Evolutionary conservation across 2,888 invertebrate genomes (phyloP), one percentile per base, ranked within the genome.

Genomic region (Callyntrura guangdongensis): DNA sequence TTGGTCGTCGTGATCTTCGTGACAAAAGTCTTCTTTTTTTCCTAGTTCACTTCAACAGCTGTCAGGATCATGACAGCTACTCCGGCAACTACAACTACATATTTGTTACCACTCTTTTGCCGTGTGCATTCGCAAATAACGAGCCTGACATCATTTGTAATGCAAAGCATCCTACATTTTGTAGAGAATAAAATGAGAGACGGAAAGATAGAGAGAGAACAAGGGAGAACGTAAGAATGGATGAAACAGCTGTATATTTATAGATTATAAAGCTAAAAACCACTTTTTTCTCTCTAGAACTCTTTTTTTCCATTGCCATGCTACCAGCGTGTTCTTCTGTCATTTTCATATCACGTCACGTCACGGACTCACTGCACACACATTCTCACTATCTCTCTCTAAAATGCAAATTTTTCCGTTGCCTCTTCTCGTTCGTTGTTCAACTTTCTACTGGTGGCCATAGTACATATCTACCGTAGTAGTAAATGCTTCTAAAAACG

Each of bases 1-100:
- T 83, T 49, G 72, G 47, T 27, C 77, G 74, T 86, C 77, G 74
- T 86, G 86, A 86, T 86, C 86, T 77, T 77, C 86, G 86, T 77
- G 86, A 86, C 74, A 86, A 86, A 77, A 61, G 74, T 36, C 47
- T 72, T 74, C 61, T 49, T 6, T 59, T 61, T 22, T 67, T 67
- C 20, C 47, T 45, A 27, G 25, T 53, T 64, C 22, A 17, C 27
- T 74, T 14, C 61, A 47, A 77, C 17, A 27, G 6, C 49, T 53
- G 77, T 27, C 14, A 56, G 20, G 36, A 6, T 17, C 74, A 11
- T 9, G 17, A 17, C 17, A 49, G 49, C 47, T 61, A 17, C 9
- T 61, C 17, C 20, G 20, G 61, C 9, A 61, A 61, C n/a, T 36
- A 36, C 36, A 61, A 9, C 61, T 9, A 61, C 61, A 53, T 53